A percentile compares a stretch with the other conserved stretches of the same genome.
Evolutionary conservation across 2,888 invertebrate genomes (phyloP).

Genomic region (Drosophila nigricruria): DNA sequence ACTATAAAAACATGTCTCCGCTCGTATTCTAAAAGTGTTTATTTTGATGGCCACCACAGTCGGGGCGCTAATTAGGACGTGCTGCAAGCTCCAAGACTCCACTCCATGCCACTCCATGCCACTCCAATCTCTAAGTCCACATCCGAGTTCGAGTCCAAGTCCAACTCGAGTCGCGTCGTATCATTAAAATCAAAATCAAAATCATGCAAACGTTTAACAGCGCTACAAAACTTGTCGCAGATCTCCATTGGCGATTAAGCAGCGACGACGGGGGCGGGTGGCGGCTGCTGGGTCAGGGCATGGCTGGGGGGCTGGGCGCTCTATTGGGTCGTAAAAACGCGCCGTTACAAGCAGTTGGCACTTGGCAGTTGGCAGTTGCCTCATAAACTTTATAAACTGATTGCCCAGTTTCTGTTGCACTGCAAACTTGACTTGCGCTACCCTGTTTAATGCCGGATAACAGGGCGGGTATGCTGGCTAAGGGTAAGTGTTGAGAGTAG

Average conservation of each 20-base stretch:
- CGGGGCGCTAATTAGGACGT: conserved; percentile 75
- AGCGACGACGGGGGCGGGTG: neutral
- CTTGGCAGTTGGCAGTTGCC: conserved; percentile 55
- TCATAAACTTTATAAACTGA: conserved; percentile 68
- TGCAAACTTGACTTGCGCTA: conserved; percentile 34
- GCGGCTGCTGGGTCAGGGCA: neutral
- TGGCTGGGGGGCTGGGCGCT: conserved; percentile 1
- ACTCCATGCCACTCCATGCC: conserved; percentile 4
- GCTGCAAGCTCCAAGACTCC: conserved; percentile 29
- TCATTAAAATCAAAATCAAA: conserved; percentile 73
- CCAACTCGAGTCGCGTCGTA: conserved; percentile 27
- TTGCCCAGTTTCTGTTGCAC: conserved; percentile 49
- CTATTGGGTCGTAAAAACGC: conserved; percentile 67
- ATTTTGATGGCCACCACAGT: conserved; percentile 80
- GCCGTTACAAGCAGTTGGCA: conserved; percentile 80
- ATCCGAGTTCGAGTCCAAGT: conserved; percentile 5
- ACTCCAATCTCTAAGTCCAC: conserved; percentile 13
- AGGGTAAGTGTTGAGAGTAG: no score
- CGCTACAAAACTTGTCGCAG: conserved; percentile 78
- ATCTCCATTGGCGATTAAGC: conserved; percentile 18
- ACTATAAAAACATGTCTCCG: conserved; percentile 67
- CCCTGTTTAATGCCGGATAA: neutral
- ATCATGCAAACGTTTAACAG: conserved; percentile 81
- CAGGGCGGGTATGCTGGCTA: conserved; percentile 1
- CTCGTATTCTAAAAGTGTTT: conserved; percentile 81